Conservation (phyloP, 2,113 vertebrate species). For the Elgaria multicarinata region DNA sequence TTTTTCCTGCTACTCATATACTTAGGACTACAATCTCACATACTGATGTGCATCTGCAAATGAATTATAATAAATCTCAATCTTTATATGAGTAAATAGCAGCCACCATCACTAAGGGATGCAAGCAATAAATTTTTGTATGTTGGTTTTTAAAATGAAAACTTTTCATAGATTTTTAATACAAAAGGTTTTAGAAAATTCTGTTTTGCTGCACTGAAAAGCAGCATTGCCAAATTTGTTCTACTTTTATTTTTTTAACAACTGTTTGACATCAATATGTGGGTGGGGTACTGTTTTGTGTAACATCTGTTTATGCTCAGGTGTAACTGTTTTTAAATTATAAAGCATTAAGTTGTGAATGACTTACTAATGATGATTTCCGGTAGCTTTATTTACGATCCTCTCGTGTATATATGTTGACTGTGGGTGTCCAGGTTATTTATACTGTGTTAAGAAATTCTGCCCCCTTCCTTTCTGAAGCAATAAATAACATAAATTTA, state of each 20-base stretch:
- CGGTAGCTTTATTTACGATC: constrained; percentile 39
- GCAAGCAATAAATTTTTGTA: constrained; percentile 35
- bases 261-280: constrained; percentile 54
- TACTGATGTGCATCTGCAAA: constrained; percentile 20
- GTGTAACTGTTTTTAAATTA: constrained; percentile 64
- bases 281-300: constrained; percentile 37
- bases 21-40: background rate
- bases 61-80: constrained; percentile 28
- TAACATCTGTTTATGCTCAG: constrained; percentile 55
- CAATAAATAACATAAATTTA: constrained; percentile 79
- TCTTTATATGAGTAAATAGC: constrained; percentile 10
- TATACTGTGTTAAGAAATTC: constrained; percentile 74
- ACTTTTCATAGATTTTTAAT: constrained; percentile 30
- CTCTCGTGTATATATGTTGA: constrained; percentile 54
- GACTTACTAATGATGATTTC: constrained; percentile 48
- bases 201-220: constrained; percentile 50
- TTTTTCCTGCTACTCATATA: background rate
- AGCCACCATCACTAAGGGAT: constrained; percentile 26
- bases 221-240: constrained; percentile 48
- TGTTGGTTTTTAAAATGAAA: constrained; percentile 49
- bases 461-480: constrained; percentile 71
- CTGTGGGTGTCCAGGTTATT: constrained; percentile 59
- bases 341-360: constrained; percentile 57
- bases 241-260: constrained; percentile 50
- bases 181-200: constrained; percentile 50